Evolutionary conservation across 2,797 vertebrate genomes (phyloP).

Genomic region (Helostoma temminkii): DNA sequence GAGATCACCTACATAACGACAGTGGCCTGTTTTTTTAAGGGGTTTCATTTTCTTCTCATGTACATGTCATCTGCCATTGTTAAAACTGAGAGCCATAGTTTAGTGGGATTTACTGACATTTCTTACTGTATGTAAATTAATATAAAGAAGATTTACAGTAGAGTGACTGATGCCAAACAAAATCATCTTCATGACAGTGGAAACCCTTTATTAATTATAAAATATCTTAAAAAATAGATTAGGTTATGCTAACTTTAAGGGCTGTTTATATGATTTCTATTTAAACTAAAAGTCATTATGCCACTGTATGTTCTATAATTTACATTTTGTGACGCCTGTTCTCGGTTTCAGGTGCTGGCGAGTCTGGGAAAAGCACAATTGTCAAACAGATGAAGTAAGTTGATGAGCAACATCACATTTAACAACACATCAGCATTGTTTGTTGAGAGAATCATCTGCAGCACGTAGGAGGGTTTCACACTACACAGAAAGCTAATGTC

Average conservation of each 20-base stretch:
- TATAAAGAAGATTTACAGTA: neutral
- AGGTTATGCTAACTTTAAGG: too few relatives aligned
- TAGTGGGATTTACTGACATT: neutral
- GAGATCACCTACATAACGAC: too few relatives aligned
- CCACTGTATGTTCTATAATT: neutral
- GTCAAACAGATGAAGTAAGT: constrained; percentile 99
- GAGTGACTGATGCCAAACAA: neutral
- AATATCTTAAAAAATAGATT: too few relatives aligned
- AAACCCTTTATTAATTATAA: neutral
- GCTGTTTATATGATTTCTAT: too few relatives aligned
- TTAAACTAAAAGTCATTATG: too few relatives aligned
- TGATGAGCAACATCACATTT: neutral
- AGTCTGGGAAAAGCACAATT: constrained; percentile 98
- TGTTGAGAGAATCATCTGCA: constrained; percentile 1
- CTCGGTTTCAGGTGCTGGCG: constrained; percentile 91
- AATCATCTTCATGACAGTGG: neutral
- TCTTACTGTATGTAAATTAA: neutral
- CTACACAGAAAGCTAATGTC: neutral
- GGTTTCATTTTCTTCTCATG: too few relatives aligned
- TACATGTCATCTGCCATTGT: too few relatives aligned
- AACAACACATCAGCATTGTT: constrained; percentile 11
- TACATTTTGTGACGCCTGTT: constrained; percentile 8
- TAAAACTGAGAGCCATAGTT: too few relatives aligned
- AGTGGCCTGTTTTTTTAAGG: too few relatives aligned
- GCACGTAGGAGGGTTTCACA: neutral